Percentiles rank a stretch among this genome's conserved stretches.
These are phyloP conservation scores for Caerostris extrusa DNA, from an alignment of 1,140 invertebrate genomes.

Conservation along the genomic window DNA sequence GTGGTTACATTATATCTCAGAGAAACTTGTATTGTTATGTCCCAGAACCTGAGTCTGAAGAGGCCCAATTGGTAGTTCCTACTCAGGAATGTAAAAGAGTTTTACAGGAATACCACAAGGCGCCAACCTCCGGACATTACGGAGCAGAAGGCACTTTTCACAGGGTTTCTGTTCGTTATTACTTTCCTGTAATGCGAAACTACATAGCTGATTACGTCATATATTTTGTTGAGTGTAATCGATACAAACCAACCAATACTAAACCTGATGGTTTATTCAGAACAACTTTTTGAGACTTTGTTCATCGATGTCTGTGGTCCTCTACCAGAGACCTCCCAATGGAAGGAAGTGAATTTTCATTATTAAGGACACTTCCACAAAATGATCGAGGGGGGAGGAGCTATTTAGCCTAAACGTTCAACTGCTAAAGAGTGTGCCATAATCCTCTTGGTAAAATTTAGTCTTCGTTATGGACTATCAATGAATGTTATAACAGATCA, in stretches of 20 bases:
- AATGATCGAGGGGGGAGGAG: constrained; percentile 32
- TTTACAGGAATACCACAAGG: neutral
- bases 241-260: constrained; percentile 23
- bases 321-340: neutral
- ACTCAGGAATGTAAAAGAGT: neutral
- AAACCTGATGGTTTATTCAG: constrained; percentile 7
- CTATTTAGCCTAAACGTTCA: neutral
- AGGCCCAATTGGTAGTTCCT: neutral
- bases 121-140: constrained; percentile 27
- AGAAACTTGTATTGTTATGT: neutral
- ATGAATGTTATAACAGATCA: constrained; percentile 40
- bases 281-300: neutral
- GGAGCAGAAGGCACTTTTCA: constrained; percentile 9
- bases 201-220: constrained; percentile 42
- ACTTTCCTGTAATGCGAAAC: constrained; percentile 7
- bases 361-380: neutral
- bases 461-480: neutral
- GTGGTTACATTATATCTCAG: neutral
- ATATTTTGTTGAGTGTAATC: constrained; percentile 16
- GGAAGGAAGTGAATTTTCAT: neutral
- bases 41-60: neutral
- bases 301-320: neutral
- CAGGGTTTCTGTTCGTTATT: neutral
- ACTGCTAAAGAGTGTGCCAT: neutral
- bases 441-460: neutral